Base-by-base conservation (phyloP, 2,888 invertebrate species). In the Agrypnus murinus region DNA sequence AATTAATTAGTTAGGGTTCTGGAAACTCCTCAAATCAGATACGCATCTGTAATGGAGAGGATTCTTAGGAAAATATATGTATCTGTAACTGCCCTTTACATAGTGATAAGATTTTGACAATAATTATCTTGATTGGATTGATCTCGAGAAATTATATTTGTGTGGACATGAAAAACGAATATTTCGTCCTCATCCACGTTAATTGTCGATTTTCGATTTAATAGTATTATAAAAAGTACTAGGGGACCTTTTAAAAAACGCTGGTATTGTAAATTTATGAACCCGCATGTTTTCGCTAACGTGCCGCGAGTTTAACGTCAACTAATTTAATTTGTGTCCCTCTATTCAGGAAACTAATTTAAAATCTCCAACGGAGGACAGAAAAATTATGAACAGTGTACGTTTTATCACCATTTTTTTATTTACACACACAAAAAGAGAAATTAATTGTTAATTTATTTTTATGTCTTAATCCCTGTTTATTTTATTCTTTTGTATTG, bases 271-370 rank as follows among this genome's bases (percentile, higher is more conserved):
- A 38, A 38, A 57, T 57, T 57, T 57, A 57, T 57, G 57, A 32
- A 38, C 57, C 57, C 57, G 57, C 57, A 57, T 57, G 38, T 57
- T 38, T 57, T 57, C 17, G 57, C 57, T 38, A 57, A 57, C 38
- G 48, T 48, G 48, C 48, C 48, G 38, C 57, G 17, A 57, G 36
- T 57, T 36, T 57, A 38, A 57, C 38, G 36, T 57, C 38, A 10
- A 32, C 17, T 38, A 57, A 57, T 57, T 57, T 57, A 57, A 57
- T 57, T 57, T 57, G 36, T 36, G 19, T 34, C 38, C 36, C 57
- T 55, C 38, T 57, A 14, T 38, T 57, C 38, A 19, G 36, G 38
- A 38, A 38, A 10, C 38, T 38, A 57, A 57, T 57, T 57, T 57
- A 57, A 57, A 57, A 36, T 57, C 38, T 57, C 38, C 38, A 57